Evolutionary conservation across 2,888 invertebrate species (phyloP).

Genomic region (Leucophenga montana): DNA sequence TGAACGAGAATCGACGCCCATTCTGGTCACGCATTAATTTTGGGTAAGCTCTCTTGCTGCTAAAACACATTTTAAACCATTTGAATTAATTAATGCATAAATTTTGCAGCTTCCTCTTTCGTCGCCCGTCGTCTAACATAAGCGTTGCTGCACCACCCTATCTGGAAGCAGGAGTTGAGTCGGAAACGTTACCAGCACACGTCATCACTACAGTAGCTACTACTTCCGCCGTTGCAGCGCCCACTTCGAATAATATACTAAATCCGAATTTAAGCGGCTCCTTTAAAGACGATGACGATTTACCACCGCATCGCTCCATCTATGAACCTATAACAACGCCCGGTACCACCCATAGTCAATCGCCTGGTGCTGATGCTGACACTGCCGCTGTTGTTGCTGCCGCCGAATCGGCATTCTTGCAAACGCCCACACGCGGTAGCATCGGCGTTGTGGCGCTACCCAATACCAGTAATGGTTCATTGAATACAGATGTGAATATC

Average conservation of each 20-base stretch:
- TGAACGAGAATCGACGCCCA: conserved; percentile 50
- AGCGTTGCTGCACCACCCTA: conserved; percentile 69
- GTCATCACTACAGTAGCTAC: conserved; percentile 36
- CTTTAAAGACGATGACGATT: conserved; percentile 68
- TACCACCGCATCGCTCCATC: conserved; percentile 67
- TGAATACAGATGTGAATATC: background rate
- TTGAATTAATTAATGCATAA: background rate
- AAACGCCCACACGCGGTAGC: conserved; percentile 69
- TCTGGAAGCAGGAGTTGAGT: conserved; percentile 52
- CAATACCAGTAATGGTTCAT: conserved; percentile 34
- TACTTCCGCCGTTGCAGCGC: conserved; percentile 32
- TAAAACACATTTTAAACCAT: background rate
- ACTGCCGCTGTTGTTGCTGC: conserved; percentile 22
- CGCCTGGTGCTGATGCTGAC: conserved; percentile 25
- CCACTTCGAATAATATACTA: conserved; percentile 72
- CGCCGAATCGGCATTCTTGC: conserved; percentile 66
- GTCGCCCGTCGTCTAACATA: conserved; percentile 46
- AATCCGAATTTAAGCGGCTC: conserved; percentile 73
- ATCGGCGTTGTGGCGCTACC: conserved; percentile 72
- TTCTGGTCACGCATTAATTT: conserved; percentile 63
- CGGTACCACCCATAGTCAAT: conserved; percentile 31
- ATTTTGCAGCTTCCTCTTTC: conserved; percentile 51
- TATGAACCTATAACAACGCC: conserved; percentile 69
- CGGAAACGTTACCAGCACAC: conserved; percentile 32
- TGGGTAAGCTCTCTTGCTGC: conserved; percentile 52